Evolutionary conservation across 2,797 vertebrate species (phyloP).

Genomic region (Corythornis leucogaster): DNA sequence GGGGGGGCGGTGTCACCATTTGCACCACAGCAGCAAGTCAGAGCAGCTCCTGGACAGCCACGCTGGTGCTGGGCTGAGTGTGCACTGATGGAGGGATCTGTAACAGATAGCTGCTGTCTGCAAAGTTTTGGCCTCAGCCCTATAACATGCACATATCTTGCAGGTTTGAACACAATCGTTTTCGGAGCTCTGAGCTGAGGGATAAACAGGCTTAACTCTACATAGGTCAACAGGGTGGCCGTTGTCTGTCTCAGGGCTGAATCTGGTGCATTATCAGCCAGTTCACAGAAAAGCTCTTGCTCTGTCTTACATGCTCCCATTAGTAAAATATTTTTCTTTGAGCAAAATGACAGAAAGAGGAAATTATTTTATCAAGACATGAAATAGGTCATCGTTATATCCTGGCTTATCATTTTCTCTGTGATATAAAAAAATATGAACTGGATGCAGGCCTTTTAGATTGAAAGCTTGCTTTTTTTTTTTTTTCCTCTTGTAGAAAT

Average conservation of each 20-base stretch:
- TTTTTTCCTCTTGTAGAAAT: background rate
- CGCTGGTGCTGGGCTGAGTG: background rate
- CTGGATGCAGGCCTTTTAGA: background rate
- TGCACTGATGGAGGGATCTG: background rate
- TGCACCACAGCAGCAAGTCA: constrained; percentile 3
- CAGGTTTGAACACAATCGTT: constrained; percentile 44
- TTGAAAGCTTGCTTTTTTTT: background rate
- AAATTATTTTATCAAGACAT: constrained; percentile 54
- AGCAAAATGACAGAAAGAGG: constrained; percentile 54
- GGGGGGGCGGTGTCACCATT: background rate
- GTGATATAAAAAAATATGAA: background rate
- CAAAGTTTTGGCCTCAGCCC: background rate
- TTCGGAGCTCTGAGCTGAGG: constrained; percentile 23
- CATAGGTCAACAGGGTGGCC: constrained; percentile 9
- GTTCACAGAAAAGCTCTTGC: constrained; percentile 25
- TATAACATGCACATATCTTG: background rate
- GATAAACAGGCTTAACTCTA: constrained; percentile 47
- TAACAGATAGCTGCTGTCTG: background rate
- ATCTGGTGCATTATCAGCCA: background rate
- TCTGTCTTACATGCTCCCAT: background rate
- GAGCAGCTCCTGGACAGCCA: background rate
- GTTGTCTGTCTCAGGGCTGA: constrained; percentile 33
- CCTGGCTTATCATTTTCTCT: constrained; percentile 44
- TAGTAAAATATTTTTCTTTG: constrained; percentile 56
- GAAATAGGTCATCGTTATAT: constrained; percentile 60